phyloP scores from a whole-genome alignment of 1,140 invertebrate genomes.

The Hyposmocoma kahamanoa region DNA sequence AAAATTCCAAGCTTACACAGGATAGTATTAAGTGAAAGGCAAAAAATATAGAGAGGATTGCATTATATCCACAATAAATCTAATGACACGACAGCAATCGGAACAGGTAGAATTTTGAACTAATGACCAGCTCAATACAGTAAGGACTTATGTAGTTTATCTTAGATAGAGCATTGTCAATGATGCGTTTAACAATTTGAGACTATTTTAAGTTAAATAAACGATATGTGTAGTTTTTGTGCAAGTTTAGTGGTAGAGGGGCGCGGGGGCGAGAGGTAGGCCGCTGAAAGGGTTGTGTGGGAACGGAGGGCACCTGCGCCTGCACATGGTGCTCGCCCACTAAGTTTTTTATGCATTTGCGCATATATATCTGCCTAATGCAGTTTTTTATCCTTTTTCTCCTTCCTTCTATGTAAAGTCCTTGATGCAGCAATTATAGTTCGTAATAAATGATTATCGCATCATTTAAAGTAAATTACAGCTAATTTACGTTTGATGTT shows the following conservation, averaged over 20 bases:
- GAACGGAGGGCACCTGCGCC: constrained; percentile 69
- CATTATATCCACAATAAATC: constrained; percentile 72
- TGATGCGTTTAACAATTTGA: not conserved
- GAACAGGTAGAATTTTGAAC: constrained; percentile 68
- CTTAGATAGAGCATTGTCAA: not conserved
- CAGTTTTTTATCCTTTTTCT: constrained; percentile 66
- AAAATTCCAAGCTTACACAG: too few relatives aligned
- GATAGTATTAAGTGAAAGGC: constrained; percentile 22
- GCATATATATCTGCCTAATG: constrained; percentile 61
- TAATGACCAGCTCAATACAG: constrained; percentile 34
- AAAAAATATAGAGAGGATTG: constrained; percentile 62
- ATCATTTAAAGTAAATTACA: too few relatives aligned
- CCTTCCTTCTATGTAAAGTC: constrained; percentile 7
- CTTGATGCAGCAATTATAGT: too few relatives aligned
- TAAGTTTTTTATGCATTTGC: constrained; percentile 66
- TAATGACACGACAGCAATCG: constrained; percentile 69
- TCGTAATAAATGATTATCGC: too few relatives aligned
- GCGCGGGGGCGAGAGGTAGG: constrained; percentile 22
- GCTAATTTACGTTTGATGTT: constrained; percentile 8
- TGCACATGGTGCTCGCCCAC: constrained; percentile 65
- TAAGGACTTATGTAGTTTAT: constrained; percentile 11
- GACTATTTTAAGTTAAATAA: constrained; percentile 2
- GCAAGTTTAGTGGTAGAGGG: constrained; percentile 11
- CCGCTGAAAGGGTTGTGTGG: constrained; percentile 70
- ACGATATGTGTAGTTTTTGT: not conserved